These are phyloP conservation scores for Sphaeramia orbicularis DNA, from an alignment of 2,797 vertebrate genomes.

Conservation along the genomic window DNA sequence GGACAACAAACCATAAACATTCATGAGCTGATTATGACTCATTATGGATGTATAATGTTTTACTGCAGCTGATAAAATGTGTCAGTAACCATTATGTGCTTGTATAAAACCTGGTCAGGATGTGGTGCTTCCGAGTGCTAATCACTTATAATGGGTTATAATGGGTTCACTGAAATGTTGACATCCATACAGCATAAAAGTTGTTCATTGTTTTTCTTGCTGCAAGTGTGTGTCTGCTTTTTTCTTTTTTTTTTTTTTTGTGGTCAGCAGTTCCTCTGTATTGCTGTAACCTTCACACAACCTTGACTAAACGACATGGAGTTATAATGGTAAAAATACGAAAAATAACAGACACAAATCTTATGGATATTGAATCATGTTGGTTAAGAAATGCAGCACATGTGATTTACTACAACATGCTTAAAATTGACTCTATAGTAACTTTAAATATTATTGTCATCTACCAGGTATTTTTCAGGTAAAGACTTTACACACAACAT, in stretches of 20 bases:
- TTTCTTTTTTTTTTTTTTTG: slow-evolving; percentile 20
- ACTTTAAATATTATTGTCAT: no score
- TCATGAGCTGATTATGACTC: slow-evolving; percentile 42
- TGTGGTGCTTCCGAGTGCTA: slow-evolving; percentile 19
- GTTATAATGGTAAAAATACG: no score
- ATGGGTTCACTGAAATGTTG: not conserved
- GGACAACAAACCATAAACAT: slow-evolving; percentile 57
- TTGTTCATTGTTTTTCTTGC: not conserved
- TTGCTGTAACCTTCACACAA: slow-evolving; percentile 1
- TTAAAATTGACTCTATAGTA: no score
- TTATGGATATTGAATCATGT: no score
- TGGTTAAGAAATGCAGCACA: no score
- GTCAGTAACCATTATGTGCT: slow-evolving; percentile 48
- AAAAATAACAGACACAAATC: no score
- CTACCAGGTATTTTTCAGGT: no score
- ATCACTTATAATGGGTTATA: not conserved
- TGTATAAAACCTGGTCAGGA: slow-evolving; percentile 46
- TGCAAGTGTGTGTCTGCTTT: not conserved
- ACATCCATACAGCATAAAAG: slow-evolving; percentile 4
- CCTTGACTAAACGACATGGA: not conserved
- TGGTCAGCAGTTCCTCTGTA: slow-evolving; percentile 22
- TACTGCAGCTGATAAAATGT: slow-evolving; percentile 46
- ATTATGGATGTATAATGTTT: slow-evolving; percentile 53
- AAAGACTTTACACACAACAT: no score
- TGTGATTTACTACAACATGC: no score